phyloP scores from a whole-genome alignment of 2,113 vertebrate species.

The Strix uralensis region DNA sequence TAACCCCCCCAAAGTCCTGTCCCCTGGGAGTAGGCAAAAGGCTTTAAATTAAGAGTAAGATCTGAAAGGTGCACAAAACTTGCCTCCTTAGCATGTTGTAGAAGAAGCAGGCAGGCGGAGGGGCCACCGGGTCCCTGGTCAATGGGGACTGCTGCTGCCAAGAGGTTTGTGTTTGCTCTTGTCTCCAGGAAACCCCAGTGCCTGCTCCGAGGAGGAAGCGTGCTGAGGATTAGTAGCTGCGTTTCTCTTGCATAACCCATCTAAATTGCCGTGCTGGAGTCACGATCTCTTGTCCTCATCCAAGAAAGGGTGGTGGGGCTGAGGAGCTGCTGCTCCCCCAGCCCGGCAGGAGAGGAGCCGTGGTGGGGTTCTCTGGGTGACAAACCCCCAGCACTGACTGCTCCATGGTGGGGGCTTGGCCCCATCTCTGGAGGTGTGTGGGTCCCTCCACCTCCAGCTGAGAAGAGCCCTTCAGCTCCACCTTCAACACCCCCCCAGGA shows the following conservation, averaged over 20 bases:
- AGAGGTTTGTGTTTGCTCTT: conserved; percentile 61
- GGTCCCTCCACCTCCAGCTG: neutral
- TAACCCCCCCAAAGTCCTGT: fast-evolving
- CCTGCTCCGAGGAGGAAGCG: conserved; percentile 17
- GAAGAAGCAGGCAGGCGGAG: conserved; percentile 14
- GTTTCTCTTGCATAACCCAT: neutral
- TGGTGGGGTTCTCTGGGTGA: fast-evolving
- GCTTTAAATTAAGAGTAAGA: neutral
- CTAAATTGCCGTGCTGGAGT: fast-evolving
- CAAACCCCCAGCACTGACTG: neutral
- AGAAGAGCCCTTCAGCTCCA: neutral
- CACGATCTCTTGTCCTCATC: fast-evolving
- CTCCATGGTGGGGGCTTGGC: neutral
- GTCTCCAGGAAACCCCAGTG: conserved; percentile 72
- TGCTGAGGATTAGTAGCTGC: neutral
- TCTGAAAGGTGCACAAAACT: neutral
- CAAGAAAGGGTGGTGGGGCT: neutral
- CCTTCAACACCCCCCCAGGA: neutral
- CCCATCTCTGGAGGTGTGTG: neutral
- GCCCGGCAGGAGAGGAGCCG: neutral
- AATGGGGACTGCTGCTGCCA: neutral
- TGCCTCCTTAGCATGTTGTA: conserved; percentile 50
- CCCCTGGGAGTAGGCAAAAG: neutral
- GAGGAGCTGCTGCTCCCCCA: neutral
- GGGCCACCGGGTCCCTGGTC: neutral